Base-by-base conservation (phyloP, 2,797 vertebrate genomes). In the Neoniphon sammara region DNA sequence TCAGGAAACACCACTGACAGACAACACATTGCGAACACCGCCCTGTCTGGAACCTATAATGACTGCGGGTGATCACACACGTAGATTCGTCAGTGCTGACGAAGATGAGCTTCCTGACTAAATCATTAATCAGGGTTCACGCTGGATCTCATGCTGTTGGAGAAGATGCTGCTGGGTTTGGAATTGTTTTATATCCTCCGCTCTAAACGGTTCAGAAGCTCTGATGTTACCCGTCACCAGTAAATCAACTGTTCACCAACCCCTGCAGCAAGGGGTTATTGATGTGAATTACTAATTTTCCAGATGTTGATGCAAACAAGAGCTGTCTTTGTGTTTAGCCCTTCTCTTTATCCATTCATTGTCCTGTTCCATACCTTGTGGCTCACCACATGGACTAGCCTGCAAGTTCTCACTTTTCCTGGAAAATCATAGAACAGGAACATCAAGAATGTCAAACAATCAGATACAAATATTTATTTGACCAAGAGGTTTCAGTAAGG, bases 371-470 rank as follows among this genome's bases (percentile, higher is more conserved):
- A 15, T 20, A 60, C 61, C 14, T 65, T 23, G 2, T 25, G 7
- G 62, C 47, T 75, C 47, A 53, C 58, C 10, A 73, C 21, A 75
- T 57, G 80, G 66, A 75, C 82, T 60, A 52, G 7, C 66, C 25
- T 59, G 59, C 7, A 55, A 27, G 17, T 67, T 72, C 25, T 57
- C 61, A 39, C 74, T 68, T 77, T 86, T 79, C 77, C 52, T 88
- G 82, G 85, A 87, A 81, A 68, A 75, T 60, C 1, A 42, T 67
- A 54, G 7, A 70, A 31, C 50, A 1, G 66, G 71, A 77, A 81
- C 49, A 70, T 74, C 6, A 77, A 65, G 56, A 79, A 77, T 87
- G 81, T 83, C 82, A 87, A 84, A 85, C 70, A 87, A 77, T 83
- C 75, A 25, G 64, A 81, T 47, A 34, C 57, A 82, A 81, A 79